Conservation (phyloP, 2,113 vertebrate genomes). For the Trichomycterus rosablanca region DNA sequence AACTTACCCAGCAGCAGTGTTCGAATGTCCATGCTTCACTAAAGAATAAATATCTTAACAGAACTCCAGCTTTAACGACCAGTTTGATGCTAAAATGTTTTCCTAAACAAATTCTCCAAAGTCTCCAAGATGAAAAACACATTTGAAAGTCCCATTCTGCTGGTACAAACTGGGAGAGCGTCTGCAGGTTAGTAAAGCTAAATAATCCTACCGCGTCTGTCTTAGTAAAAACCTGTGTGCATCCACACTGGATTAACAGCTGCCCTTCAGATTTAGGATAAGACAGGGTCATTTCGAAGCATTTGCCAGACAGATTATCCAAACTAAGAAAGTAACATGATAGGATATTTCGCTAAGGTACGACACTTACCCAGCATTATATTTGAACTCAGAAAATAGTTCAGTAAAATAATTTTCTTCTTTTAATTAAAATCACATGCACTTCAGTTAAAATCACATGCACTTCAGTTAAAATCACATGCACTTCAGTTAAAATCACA, state of each 20-base stretch:
- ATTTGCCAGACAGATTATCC: too few relatives aligned
- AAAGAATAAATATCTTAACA: conserved; percentile 78
- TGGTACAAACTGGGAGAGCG: neutral
- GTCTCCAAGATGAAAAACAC: too few relatives aligned
- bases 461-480: too few relatives aligned
- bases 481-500: too few relatives aligned
- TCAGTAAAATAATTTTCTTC: too few relatives aligned
- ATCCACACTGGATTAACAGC: neutral
- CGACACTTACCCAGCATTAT: too few relatives aligned
- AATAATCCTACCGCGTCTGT: neutral
- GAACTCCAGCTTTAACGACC: conserved; percentile 3
- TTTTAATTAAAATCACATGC: too few relatives aligned
- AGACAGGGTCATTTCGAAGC: too few relatives aligned
- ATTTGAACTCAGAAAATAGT: too few relatives aligned
- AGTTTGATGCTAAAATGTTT: neutral
- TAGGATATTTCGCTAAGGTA: too few relatives aligned
- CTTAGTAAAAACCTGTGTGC: neutral
- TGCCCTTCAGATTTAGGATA: neutral
- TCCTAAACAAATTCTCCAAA: neutral
- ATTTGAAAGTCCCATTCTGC: neutral
- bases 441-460: too few relatives aligned
- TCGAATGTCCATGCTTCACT: conserved; percentile 80
- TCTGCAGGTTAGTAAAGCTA: neutral
- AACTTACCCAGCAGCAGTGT: conserved; percentile 79
- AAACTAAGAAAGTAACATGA: too few relatives aligned